Conservation (phyloP, 2,797 vertebrate genomes). For the Trichosurus vulpecula region DNA sequence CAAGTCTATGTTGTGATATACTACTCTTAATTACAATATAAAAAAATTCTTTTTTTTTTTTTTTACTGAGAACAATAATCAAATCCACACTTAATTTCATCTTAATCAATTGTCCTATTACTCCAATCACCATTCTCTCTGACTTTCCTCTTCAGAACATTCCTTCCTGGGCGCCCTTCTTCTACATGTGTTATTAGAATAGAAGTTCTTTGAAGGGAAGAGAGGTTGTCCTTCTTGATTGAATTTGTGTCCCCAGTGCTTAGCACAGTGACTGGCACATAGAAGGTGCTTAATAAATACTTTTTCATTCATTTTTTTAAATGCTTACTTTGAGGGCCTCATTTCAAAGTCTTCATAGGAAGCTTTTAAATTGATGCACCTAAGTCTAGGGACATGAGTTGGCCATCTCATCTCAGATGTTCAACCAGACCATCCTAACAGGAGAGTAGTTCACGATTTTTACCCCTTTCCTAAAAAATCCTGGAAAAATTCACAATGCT, state of each 20-base stretch:
- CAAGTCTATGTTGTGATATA: background rate
- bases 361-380: background rate
- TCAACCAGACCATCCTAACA: constrained; percentile 22
- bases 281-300: background rate
- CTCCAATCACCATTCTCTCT: background rate
- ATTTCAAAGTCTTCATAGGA: constrained; percentile 43
- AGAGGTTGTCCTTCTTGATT: background rate
- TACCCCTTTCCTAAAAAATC: constrained; percentile 32
- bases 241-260: background rate
- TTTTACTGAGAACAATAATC: background rate
- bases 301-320: background rate
- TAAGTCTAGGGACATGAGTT: background rate
- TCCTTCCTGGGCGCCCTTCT: background rate
- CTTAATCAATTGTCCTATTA: background rate
- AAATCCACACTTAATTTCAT: background rate
- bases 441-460: constrained; percentile 1
- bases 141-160: background rate
- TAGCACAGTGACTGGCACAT: background rate
- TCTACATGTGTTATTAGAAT: background rate
- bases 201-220: background rate
- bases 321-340: background rate
- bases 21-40: background rate
- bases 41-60: background rate
- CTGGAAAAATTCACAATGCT: background rate
- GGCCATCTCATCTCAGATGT: constrained; percentile 4